Evolutionary conservation across 2,113 vertebrate species (phyloP).

Genomic region (Tonatia bakeri): DNA sequence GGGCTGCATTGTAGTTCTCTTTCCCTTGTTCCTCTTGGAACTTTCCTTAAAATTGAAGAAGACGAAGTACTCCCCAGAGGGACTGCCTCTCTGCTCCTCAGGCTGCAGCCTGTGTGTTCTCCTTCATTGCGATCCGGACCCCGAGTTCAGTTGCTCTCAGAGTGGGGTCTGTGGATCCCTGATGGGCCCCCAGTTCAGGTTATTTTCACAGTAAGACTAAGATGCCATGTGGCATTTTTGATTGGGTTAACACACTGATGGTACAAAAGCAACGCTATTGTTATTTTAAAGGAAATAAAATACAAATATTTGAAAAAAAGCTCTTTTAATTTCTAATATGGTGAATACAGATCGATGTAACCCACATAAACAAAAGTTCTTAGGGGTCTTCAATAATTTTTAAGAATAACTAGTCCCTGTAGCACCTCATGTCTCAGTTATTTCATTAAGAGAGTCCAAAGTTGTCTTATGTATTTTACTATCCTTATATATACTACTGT

Average conservation of each 20-base stretch:
- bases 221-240: neutral
- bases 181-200: neutral
- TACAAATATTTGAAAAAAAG: neutral
- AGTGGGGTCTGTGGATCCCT: neutral
- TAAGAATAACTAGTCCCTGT: neutral
- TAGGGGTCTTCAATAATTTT: neutral
- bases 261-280: neutral
- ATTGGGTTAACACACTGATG: neutral
- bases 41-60: neutral
- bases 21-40: neutral
- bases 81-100: neutral
- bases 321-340: neutral
- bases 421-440: neutral
- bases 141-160: neutral
- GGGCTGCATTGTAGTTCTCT: neutral
- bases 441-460: conserved; percentile 15
- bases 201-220: neutral
- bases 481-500: neutral
- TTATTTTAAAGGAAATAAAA: conserved; percentile 16
- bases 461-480: neutral
- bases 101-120: neutral
- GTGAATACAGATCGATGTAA: neutral
- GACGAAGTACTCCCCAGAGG: neutral
- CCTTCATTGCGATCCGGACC: neutral
- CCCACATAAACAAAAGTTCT: neutral